Percentiles rank a stretch among this genome's conserved stretches.
Conservation (phyloP, 2,888 invertebrate genomes). For the Drosophila anceps region DNA sequence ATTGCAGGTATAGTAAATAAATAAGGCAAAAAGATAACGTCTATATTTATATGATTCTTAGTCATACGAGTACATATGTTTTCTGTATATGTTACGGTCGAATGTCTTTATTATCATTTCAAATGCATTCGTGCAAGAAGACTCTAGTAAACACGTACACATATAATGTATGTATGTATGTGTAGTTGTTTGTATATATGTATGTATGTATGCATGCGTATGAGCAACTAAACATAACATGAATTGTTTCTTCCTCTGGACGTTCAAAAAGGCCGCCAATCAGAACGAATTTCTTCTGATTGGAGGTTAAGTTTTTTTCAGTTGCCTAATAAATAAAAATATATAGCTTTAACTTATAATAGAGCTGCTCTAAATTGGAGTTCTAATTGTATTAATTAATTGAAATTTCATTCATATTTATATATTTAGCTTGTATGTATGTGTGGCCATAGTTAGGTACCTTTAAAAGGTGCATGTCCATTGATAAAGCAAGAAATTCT, state of each 20-base stretch:
- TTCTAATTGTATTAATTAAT: too few relatives aligned
- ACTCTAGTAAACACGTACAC: not conserved
- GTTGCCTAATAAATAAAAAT: too few relatives aligned
- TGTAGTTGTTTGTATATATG: not conserved
- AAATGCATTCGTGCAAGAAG: conserved; percentile 16
- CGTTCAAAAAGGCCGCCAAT: too few relatives aligned
- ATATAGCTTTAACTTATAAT: too few relatives aligned
- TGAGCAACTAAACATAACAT: not conserved
- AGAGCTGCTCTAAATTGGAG: too few relatives aligned
- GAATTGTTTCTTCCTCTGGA: not conserved
- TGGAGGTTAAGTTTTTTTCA: too few relatives aligned
- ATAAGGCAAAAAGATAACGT: not conserved
- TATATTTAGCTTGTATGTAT: not conserved
- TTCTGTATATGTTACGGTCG: not conserved
- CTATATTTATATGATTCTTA: not conserved
- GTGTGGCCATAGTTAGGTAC: conserved; percentile 8
- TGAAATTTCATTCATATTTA: too few relatives aligned
- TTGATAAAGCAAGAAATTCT: conserved; percentile 71
- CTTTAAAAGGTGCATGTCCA: conserved; percentile 62
- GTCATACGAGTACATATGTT: not conserved
- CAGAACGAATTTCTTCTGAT: too few relatives aligned
- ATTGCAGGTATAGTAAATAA: not conserved
- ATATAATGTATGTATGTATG: not conserved
- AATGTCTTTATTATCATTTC: conserved; percentile 12
- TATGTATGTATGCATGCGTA: too few relatives aligned